phyloP scores from a whole-genome alignment of 2,113 vertebrate species.

The Hypomesus transpacificus region DNA sequence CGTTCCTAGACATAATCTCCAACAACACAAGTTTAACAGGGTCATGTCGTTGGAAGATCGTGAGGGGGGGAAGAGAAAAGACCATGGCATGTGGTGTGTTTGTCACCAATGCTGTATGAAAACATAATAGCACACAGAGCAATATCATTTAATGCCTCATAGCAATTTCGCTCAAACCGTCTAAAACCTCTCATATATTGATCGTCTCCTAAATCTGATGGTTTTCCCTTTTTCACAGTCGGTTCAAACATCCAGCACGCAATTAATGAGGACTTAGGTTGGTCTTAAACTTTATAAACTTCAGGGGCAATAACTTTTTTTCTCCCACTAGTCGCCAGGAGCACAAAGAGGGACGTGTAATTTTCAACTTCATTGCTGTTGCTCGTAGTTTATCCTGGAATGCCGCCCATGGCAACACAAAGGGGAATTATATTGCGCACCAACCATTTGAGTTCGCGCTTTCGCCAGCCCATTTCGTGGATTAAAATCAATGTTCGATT shows the following conservation, averaged over 20 bases:
- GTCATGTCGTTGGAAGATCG: background rate
- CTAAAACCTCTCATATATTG: slow-evolving; percentile 65
- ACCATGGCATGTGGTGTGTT: background rate
- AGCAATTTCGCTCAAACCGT: slow-evolving; percentile 63
- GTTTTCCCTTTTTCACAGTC: slow-evolving; percentile 28
- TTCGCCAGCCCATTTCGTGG: slow-evolving; percentile 20
- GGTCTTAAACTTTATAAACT: slow-evolving; percentile 70
- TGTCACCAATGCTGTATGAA: slow-evolving; percentile 43
- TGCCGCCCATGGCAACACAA: slow-evolving; percentile 66
- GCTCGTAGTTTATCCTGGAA: slow-evolving; percentile 72
- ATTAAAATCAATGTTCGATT: slow-evolving; percentile 36
- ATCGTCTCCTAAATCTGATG: slow-evolving; percentile 41
- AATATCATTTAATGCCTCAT: slow-evolving; percentile 44
- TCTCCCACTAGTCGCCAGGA: slow-evolving; percentile 49
- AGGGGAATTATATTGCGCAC: slow-evolving; percentile 49
- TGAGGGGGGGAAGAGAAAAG: background rate
- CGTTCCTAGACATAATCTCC: slow-evolving; percentile 5
- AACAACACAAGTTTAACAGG: slow-evolving; percentile 2
- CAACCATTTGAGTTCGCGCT: slow-evolving; percentile 25
- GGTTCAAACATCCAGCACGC: slow-evolving; percentile 55
- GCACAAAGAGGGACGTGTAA: slow-evolving; percentile 64
- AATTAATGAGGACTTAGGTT: slow-evolving; percentile 65
- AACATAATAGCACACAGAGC: slow-evolving; percentile 45
- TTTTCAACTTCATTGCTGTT: slow-evolving; percentile 50
- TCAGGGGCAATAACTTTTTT: slow-evolving; percentile 65